Evolutionary conservation across 1,140 invertebrate genomes (phyloP), one percentile per base, ranked within the genome.

Genomic region (Heliconius congener): DNA sequence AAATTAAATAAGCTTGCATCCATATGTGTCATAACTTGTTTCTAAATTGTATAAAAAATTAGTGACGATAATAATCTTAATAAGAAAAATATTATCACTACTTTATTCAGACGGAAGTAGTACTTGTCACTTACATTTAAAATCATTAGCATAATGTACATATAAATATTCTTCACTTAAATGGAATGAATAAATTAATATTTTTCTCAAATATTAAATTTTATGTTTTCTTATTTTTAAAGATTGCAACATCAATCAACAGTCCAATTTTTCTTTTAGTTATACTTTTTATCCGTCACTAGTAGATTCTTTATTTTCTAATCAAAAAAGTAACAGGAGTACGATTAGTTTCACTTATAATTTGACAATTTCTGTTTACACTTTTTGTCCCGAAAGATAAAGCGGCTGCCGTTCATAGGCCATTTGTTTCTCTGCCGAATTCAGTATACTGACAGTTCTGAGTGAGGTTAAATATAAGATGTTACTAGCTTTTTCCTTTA

Each of bases 341-440:
- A 23, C 55, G 55, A 60, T 60, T 60, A 60, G n/a, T 60, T 60
- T 60, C 55, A 60, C 55, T 60, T 60, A 60, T 13, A 60, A 60
- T 60, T 23, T 60, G n/a, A 9, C 55, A 60, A 60, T 76, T 42
- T 76, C 37, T 66, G 27, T 76, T 23, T 11, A 70, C 30, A 70
- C 27, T 70, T 76, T 46, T 60, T 37, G 9, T 70, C 57, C 74
- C 37, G 23, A 39, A 76, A 70, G 74, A 76, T 76, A 70, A 76
- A 76, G 13, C 37, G 34, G 57, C 23, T 46, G 74, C 74, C 57
- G 55, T 76, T 76, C 74, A 76, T 66, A 76, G 74, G 34, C 74
- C 57, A 66, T 76, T 75, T 75, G 37, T 60, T 57, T 76, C 57
- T 57, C 74, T 42, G 55, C 74, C 37, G 42, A 76, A 76, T 76